Base-by-base conservation (phyloP, 2,888 invertebrate genomes). In the Empis livida region DNA sequence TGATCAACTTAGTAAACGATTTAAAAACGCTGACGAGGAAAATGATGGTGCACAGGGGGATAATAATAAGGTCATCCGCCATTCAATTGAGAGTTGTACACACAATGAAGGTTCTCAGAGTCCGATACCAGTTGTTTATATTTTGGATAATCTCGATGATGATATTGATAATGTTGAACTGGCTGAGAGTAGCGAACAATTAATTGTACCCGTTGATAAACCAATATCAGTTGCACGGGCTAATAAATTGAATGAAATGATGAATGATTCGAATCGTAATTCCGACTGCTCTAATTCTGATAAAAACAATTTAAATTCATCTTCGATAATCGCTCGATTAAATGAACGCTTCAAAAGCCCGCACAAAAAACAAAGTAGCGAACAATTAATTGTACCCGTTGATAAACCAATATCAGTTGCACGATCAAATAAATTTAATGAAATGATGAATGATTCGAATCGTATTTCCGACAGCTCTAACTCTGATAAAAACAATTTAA, bases 1-100 rank as follows among this genome's bases (percentile, higher is more conserved):
- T 27, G 58, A 62, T 47, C 53, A 55, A 49, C 52, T 59, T 37
- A 57, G 55, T 46, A 60, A 62, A 51, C 53, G 61, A 31, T 55
- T 63, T 51, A 58, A 58, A 53, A 53, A 49, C 41, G 51, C 56
- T 5, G 48, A 56, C 45, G 53, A 51, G 5, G 14, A 27, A 15
- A 10, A 27, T 10, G 14, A 43, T n/a, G 43, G 17, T 39, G 2
- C 2, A 38, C 10, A 3, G 8, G 2, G 9, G 11, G 31, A 20
- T 14, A 42, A 42, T 42, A 37, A 3, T 17, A 50, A 43, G 15
- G n/a, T 44, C 10, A 41, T 40, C 9, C 49, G 46, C 11, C 52
- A 48, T 32, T 38, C 41, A 27, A 37, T 20, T 20, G 42, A 40
- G 10, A 38, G 43, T 6, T 17, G 47, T 27, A 37, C 43, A 41